Conservation (phyloP, 1,140 invertebrate species). For the Rhynchophorus ferrugineus region DNA sequence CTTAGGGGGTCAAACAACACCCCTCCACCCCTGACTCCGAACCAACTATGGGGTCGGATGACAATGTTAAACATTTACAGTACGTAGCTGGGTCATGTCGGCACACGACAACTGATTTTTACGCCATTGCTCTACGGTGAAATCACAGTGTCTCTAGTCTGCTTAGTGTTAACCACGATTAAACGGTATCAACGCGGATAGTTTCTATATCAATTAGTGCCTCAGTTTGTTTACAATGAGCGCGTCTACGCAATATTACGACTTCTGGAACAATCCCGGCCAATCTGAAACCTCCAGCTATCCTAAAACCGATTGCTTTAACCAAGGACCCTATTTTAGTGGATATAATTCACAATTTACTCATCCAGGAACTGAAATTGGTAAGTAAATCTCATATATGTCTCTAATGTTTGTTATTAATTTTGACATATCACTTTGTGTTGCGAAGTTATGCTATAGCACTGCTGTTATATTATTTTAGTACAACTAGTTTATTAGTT, state of each 20-base stretch:
- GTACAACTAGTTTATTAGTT: too few species aligned
- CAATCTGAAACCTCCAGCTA: neutral
- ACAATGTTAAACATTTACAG: conserved; percentile 40
- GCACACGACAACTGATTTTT: conserved; percentile 13
- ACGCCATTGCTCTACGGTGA: neutral
- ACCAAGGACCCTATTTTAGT: neutral
- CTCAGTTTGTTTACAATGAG: conserved; percentile 18
- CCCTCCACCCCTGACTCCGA: conserved; percentile 29
- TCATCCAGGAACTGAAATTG: neutral
- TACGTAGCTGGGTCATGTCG: conserved; percentile 31
- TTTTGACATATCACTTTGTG: too few species aligned
- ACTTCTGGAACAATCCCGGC: conserved; percentile 19
- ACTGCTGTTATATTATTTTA: too few species aligned
- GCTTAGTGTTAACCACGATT: too few species aligned
- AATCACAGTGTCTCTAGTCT: too few species aligned
- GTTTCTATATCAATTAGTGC: too few species aligned
- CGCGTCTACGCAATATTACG: conserved; percentile 23
- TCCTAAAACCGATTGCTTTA: neutral
- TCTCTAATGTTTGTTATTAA: too few species aligned
- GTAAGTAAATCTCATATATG: too few species aligned
- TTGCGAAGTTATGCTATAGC: too few species aligned
- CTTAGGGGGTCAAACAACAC: conserved; percentile 35
- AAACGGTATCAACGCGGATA: too few species aligned
- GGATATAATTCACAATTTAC: conserved; percentile 5
- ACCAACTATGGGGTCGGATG: conserved; percentile 36